Percentiles rank a stretch among this genome's conserved stretches.
Evolutionary conservation across 2,888 invertebrate genomes (phyloP).

Genomic region (Tetragnatha montana): DNA sequence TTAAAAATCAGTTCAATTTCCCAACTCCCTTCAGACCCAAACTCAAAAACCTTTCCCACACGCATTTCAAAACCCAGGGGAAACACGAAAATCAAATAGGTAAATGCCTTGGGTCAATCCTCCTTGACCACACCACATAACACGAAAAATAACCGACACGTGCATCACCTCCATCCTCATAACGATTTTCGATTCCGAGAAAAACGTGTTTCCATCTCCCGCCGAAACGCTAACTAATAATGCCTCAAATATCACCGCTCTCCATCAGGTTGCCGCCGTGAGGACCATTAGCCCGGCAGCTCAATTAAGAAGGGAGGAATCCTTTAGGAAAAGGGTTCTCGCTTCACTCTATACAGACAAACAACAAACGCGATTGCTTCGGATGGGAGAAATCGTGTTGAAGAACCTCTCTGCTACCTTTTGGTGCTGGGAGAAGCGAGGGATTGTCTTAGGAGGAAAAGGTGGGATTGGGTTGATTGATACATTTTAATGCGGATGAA

Average conservation of each 20-base stretch:
- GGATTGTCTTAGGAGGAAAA: not conserved
- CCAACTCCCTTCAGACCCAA: too few species aligned
- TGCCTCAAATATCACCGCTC: not conserved
- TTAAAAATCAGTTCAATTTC: too few species aligned
- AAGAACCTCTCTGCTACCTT: not conserved
- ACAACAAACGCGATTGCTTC: conserved; percentile 24
- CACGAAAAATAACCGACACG: not conserved
- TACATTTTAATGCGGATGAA: too few species aligned
- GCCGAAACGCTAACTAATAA: not conserved
- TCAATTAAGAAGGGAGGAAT: conserved; percentile 42
- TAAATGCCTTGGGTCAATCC: not conserved
- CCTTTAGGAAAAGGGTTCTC: not conserved
- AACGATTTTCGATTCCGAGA: not conserved
- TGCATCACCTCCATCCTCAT: not conserved
- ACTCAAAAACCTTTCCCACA: too few species aligned
- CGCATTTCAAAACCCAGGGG: too few species aligned
- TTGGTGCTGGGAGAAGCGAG: not conserved
- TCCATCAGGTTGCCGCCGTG: not conserved
- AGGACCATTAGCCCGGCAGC: not conserved
- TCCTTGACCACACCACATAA: not conserved
- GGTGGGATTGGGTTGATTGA: too few species aligned
- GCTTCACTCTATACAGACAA: conserved; percentile 2
- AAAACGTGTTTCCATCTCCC: not conserved
- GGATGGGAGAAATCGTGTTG: not conserved
- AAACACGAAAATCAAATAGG: not conserved